Conservation (phyloP, 2,797 vertebrate genomes). For the Sternotherus odoratus region DNA sequence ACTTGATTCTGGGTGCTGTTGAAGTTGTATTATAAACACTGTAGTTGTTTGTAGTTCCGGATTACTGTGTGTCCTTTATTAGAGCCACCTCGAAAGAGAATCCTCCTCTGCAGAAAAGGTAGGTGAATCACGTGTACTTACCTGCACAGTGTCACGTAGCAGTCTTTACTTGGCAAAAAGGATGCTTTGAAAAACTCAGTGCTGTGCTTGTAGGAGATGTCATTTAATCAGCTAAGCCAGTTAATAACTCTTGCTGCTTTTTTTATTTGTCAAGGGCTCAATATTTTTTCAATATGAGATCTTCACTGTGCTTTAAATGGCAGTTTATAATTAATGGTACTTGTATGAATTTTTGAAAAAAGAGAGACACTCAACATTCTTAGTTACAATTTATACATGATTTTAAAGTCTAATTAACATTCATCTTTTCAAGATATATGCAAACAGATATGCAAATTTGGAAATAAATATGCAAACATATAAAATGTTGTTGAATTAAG, state of each 20-base stretch:
- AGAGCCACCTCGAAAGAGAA: not conserved
- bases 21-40: conserved; percentile 2
- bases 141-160: conserved; percentile 17
- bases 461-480: conserved; percentile 90
- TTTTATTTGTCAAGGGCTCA: conserved; percentile 82
- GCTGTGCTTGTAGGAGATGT: conserved; percentile 62
- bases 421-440: conserved; percentile 88
- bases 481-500: conserved; percentile 88
- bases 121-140: conserved; percentile 44
- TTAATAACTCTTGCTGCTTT: conserved; percentile 78
- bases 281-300: conserved; percentile 84
- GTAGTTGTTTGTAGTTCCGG: conserved; percentile 36
- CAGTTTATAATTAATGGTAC: conserved; percentile 85
- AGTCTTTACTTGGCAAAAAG: conserved; percentile 42
- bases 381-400: conserved; percentile 87
- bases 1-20: conserved; percentile 35
- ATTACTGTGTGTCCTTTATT: conserved; percentile 39
- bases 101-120: conserved; percentile 6
- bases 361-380: conserved; percentile 82
- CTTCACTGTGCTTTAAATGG: conserved; percentile 80
- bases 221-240: conserved; percentile 78
- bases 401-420: conserved; percentile 88
- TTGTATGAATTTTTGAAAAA: conserved; percentile 81
- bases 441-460: conserved; percentile 89
- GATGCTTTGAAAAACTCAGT: conserved; percentile 33